Conservation (phyloP, 2,113 vertebrate genomes). For the Symphodus melops region DNA sequence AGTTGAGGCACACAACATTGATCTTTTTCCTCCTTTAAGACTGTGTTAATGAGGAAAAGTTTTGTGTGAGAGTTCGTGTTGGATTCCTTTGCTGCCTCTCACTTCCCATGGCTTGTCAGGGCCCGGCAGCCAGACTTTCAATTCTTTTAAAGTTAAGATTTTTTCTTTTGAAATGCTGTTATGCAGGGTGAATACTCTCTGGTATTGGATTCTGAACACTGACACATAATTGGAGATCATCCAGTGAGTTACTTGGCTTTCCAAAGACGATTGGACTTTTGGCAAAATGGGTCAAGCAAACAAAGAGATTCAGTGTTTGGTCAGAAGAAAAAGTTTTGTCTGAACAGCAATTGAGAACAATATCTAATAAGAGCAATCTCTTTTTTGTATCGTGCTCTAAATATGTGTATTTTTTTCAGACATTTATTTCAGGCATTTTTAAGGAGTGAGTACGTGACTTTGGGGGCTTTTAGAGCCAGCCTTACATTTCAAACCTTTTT, state of each 20-base stretch:
- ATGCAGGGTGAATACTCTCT: background rate
- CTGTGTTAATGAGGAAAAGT: slow-evolving; percentile 21
- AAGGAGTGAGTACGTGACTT: no score
- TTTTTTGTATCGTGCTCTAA: no score
- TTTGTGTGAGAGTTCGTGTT: background rate
- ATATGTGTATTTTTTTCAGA: no score
- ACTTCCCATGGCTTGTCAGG: background rate
- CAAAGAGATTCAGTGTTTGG: background rate
- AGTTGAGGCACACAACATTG: slow-evolving; percentile 8
- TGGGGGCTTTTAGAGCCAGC: no score
- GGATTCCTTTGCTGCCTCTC: background rate
- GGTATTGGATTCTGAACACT: background rate
- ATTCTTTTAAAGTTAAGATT: background rate
- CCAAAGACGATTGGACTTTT: background rate
- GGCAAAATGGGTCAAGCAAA: slow-evolving; percentile 8
- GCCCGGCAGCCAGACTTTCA: background rate
- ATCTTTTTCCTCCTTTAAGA: slow-evolving; percentile 1
- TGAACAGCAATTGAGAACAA: no score
- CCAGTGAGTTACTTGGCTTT: background rate
- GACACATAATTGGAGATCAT: background rate
- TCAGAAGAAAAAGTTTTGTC: no score
- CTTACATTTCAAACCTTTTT: no score
- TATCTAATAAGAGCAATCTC: no score
- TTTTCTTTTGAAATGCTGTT: background rate
- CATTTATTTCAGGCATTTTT: no score